A percentile compares a stretch with the other conserved stretches of the same genome.
phyloP scores from a whole-genome alignment of 2,797 vertebrate species.

The Menidia menidia region DNA sequence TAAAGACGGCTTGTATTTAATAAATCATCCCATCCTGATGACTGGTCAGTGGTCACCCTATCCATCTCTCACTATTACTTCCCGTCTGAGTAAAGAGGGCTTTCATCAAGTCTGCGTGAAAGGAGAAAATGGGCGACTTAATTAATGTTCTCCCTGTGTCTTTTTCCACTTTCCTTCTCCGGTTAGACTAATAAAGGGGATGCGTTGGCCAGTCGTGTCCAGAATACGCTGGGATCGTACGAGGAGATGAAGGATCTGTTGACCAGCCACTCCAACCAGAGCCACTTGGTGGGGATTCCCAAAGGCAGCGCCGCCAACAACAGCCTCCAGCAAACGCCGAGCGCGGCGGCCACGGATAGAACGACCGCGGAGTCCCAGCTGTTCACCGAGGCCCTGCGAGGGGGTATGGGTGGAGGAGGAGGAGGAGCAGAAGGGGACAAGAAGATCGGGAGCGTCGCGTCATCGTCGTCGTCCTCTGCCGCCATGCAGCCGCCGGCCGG shows the following conservation, averaged over 20 bases:
- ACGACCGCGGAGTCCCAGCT: constrained; percentile 82
- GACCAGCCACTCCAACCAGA: constrained; percentile 94
- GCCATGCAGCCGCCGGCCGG: constrained; percentile 86
- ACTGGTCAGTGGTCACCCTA: constrained; percentile 64
- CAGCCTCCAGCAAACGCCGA: constrained; percentile 83
- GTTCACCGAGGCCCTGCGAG: constrained; percentile 87
- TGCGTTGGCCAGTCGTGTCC: constrained; percentile 92
- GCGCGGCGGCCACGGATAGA: constrained; percentile 52
- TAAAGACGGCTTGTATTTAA: constrained; percentile 66
- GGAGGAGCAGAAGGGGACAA: constrained; percentile 56
- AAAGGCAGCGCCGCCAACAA: constrained; percentile 73
- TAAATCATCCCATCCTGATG: constrained; percentile 67
- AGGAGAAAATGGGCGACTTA: constrained; percentile 53
- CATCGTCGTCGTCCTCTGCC: constrained; percentile 74
- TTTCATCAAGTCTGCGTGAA: constrained; percentile 64
- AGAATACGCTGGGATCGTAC: constrained; percentile 94
- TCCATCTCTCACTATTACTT: constrained; percentile 61
- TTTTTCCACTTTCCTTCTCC: constrained; percentile 31
- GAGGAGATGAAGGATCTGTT: constrained; percentile 96
- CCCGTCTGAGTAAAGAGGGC: constrained; percentile 61
- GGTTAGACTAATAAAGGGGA: constrained; percentile 92
- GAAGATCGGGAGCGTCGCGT: constrained; percentile 38
- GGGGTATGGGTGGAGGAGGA: constrained; percentile 45
- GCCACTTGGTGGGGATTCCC: constrained; percentile 96
- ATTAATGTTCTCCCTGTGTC: constrained; percentile 57